These are phyloP conservation scores for Passer montanus DNA, from an alignment of 2,113 vertebrate genomes.

Conservation along the genomic window DNA sequence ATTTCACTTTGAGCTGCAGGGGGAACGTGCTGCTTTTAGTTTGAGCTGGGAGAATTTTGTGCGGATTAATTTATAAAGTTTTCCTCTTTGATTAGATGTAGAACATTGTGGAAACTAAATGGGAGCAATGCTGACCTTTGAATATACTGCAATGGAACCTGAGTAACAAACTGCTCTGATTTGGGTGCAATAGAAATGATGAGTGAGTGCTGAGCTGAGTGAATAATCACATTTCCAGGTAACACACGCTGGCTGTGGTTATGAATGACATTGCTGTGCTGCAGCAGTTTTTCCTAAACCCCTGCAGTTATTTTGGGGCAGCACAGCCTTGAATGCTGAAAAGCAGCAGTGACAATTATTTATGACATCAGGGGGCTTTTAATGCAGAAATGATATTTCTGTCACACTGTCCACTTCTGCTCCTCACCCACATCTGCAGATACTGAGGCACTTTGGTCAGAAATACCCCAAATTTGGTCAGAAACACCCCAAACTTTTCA, in stretches of 20 bases:
- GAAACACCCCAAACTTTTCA: background rate
- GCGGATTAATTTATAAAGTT: background rate
- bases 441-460: background rate
- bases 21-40: background rate
- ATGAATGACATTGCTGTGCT: background rate
- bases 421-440: background rate
- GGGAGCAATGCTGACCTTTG: background rate
- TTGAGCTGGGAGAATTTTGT: background rate
- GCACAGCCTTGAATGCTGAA: background rate
- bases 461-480: background rate
- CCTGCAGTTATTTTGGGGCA: background rate
- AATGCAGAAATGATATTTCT: background rate
- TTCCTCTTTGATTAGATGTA: background rate
- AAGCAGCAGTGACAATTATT: background rate
- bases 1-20: background rate
- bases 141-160: background rate
- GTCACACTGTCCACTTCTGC: background rate
- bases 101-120: background rate
- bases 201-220: background rate
- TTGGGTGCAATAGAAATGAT: background rate
- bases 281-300: background rate
- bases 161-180: background rate
- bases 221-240: background rate
- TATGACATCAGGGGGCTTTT: background rate
- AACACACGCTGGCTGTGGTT: accelerated